Percentiles rank a stretch among this genome's conserved stretches.
Evolutionary conservation across 2,797 vertebrate species (phyloP).

Genomic region (Acipenser transmontanus): DNA sequence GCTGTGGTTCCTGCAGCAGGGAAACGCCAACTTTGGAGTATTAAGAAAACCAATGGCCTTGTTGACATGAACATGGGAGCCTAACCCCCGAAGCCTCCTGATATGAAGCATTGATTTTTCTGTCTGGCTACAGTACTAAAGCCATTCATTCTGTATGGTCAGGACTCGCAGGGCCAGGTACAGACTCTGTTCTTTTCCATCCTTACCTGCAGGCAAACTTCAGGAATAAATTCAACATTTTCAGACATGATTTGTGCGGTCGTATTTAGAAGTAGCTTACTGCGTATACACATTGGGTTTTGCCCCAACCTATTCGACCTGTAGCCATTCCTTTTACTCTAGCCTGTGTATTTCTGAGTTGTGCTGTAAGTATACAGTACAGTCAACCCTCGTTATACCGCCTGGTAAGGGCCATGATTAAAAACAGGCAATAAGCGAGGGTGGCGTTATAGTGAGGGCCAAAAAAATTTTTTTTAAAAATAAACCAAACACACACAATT

Average conservation of each 20-base stretch:
- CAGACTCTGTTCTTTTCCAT: slow-evolving; percentile 69
- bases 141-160: slow-evolving; percentile 96
- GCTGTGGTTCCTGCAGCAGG: slow-evolving; percentile 67
- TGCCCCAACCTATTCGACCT: slow-evolving; percentile 24
- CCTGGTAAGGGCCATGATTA: no score
- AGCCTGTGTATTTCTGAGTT: slow-evolving; percentile 13
- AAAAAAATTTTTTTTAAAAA: no score
- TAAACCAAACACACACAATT: no score
- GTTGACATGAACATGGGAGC: slow-evolving; percentile 97
- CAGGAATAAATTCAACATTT: slow-evolving; percentile 74
- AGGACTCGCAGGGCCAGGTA: slow-evolving; percentile 75
- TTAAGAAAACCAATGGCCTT: slow-evolving; percentile 99
- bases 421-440: no score
- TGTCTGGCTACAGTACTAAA: slow-evolving; percentile 83
- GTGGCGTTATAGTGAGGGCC: no score
- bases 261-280: slow-evolving; percentile 59
- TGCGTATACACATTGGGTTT: slow-evolving; percentile 33
- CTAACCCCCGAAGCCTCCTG: slow-evolving; percentile 97
- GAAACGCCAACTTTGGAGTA: slow-evolving; percentile 94
- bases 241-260: slow-evolving; percentile 71
- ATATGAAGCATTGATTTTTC: slow-evolving; percentile 99
- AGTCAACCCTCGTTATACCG: no score
- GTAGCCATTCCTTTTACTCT: slow-evolving; percentile 33
- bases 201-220: slow-evolving; percentile 80
- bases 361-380: neutral